Evolutionary conservation across 2,113 vertebrate species (phyloP), one percentile per base, ranked within the genome.

Genomic region (Pontoporia blainvillei): DNA sequence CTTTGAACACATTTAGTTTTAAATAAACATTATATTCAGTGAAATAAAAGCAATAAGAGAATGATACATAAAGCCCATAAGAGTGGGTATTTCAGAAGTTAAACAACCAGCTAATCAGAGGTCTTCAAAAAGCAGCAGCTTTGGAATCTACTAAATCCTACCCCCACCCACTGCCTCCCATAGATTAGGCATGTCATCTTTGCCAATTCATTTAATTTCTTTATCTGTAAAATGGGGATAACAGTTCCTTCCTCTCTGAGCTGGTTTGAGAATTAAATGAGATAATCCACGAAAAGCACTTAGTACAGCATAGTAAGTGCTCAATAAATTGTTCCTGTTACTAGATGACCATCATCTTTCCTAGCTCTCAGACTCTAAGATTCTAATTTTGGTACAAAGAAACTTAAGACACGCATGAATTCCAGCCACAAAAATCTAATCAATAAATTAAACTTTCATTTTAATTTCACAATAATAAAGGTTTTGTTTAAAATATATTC

Each of bases 401-500:
- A 76, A 54, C n/a, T 72, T 36, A 86, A 62, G 41, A 89, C 27
- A 82, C 21, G 62, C 49, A 9, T 64, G 41, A 86, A 67, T 72
- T 82, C 21, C 8, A 39, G 21, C 31, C 36, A 69, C 49, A 93
- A 83, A 59, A 62, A 83, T 62, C 61, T 57, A 44, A 79, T 59
- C 57, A 92, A 46, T 52, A 75, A 83, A 76, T 57, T 86, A 69
- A 89, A 62, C 2, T 10, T 90, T 96, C 31, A 61, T 72, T 96
- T 94, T 66, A 61, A 93, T 54, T 83, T 86, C 8, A 75, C 9
- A 89, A 61, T 79, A 91, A 52, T 72, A 89, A 93, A 64, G 86
- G 52, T 85, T 95, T 49, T 67, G 27, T 54, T 85, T 54, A 96
- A 95, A 94, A 93, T 57, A 66, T 3, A 95, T 95, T 90, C 15